Base-by-base conservation (phyloP, 2,113 vertebrate species). In the Malurus melanocephalus region DNA sequence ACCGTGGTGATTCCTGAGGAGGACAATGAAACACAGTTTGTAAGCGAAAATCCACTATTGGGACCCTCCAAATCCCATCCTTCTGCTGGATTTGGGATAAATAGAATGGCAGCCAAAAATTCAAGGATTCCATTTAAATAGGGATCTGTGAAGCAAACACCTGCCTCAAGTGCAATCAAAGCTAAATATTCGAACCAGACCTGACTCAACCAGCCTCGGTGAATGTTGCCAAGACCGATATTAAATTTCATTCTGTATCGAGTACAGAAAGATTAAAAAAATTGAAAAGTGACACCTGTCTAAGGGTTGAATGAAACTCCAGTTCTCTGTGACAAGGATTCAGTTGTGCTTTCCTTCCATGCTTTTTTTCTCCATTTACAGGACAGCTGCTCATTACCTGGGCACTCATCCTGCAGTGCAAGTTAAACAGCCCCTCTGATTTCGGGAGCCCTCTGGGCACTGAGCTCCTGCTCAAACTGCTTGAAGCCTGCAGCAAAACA, bases 381-480 rank as follows among this genome's bases (percentile, higher is more conserved):
- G 22, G 30, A 33, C 61, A 78, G 21, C 45, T 68, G 16, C 55
- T 92, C 45, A 33, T 85, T 80, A 60, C 38, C 27, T 12, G 28
- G 26, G 13, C 57, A 38, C 35, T 85, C 87, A 68, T 13, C 14
- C 87, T 78, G 46, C 57, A 79, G 24, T 38, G 60, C 20, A 69
- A 93, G 57, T 61, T 69, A 86, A 88, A 75, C 16, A 73, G 71
- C 48, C 43, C 32, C 42, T 87, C 71, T 43, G 74, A 79, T 87
- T 85, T 55, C 35, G 56, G 60, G n/a, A 80, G 35, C 64, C 64
- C 53, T 92, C 57, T 72, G 57, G 69, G 60, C 35, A 5, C 30
- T 27, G 10, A 21, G 21, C 30, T 84, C 49, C 61, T 82, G 45
- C 73, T 92, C 74, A 46, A 90, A 66, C 55, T 55, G 7, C 52